Conservation (phyloP, 2,113 vertebrate species). For the Python bivittatus region DNA sequence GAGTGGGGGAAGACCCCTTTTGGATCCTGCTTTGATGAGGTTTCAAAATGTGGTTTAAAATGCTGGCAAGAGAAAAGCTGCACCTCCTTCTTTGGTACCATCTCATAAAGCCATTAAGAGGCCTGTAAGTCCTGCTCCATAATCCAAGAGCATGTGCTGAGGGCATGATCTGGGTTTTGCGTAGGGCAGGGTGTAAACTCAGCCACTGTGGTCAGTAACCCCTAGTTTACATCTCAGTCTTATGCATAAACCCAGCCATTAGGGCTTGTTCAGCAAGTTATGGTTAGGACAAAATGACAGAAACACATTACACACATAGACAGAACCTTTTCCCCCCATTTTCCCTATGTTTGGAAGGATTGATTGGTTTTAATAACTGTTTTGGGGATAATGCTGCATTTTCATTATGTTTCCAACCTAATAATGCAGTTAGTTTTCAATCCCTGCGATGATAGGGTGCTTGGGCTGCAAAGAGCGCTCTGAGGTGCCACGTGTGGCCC, state of each 20-base stretch:
- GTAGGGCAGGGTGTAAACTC: neutral
- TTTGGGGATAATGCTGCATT: neutral
- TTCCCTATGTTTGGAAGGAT: neutral
- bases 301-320: neutral
- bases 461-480: neutral
- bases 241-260: neutral
- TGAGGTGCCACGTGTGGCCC: neutral
- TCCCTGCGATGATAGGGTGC: neutral
- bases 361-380: neutral
- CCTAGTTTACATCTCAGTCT: neutral
- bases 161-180: neutral
- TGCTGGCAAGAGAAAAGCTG: neutral
- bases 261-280: neutral
- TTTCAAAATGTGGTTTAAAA: neutral
- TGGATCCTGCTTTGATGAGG: too few relatives aligned
- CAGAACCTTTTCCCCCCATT: neutral
- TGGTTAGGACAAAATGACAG: neutral
- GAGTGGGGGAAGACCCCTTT: neutral
- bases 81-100: too few relatives aligned
- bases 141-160: neutral
- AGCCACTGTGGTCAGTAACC: neutral
- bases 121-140: too few relatives aligned
- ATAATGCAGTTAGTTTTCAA: neutral
- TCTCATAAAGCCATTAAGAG: too few relatives aligned
- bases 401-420: neutral